Conservation (phyloP, 2,888 invertebrate genomes). For the Conchocele bisecta region DNA sequence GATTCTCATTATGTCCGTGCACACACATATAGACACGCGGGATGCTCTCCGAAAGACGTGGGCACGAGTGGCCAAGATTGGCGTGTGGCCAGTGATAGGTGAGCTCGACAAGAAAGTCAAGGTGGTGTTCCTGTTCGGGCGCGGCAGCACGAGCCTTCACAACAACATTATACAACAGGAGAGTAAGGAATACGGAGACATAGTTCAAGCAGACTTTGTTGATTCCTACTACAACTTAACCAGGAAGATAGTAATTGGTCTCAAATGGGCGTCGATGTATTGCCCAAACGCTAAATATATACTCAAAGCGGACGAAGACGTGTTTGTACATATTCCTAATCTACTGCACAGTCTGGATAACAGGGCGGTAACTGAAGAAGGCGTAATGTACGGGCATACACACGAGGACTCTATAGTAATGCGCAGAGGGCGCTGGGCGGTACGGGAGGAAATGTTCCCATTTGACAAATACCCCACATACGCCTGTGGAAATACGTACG, state of each 20-base stretch:
- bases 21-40: slow-evolving; percentile 57
- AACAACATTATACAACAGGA: slow-evolving; percentile 48
- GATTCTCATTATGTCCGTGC: slow-evolving; percentile 60
- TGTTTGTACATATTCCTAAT: slow-evolving; percentile 57
- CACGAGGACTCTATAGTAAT: slow-evolving; percentile 53
- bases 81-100: slow-evolving; percentile 55
- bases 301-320: slow-evolving; percentile 65
- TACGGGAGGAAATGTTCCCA: slow-evolving; percentile 52
- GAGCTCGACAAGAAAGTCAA: slow-evolving; percentile 40
- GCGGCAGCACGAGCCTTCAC: slow-evolving; percentile 19
- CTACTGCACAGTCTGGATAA: slow-evolving; percentile 42
- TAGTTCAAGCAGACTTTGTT: slow-evolving; percentile 62
- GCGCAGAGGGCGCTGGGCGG: slow-evolving; percentile 66
- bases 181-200: slow-evolving; percentile 47
- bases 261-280: slow-evolving; percentile 55
- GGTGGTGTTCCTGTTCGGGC: slow-evolving; percentile 63
- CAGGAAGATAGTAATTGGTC: slow-evolving; percentile 56
- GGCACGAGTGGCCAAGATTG: slow-evolving; percentile 60
- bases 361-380: slow-evolving; percentile 26
- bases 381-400: slow-evolving; percentile 56
- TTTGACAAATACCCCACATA: slow-evolving; percentile 65
- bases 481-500: slow-evolving; percentile 69
- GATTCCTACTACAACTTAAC: slow-evolving; percentile 62
- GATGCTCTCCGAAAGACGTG: slow-evolving; percentile 66
- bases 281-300: slow-evolving; percentile 57